Evolutionary conservation across 2,888 invertebrate genomes (phyloP).

Genomic region (Latheticus oryzae): DNA sequence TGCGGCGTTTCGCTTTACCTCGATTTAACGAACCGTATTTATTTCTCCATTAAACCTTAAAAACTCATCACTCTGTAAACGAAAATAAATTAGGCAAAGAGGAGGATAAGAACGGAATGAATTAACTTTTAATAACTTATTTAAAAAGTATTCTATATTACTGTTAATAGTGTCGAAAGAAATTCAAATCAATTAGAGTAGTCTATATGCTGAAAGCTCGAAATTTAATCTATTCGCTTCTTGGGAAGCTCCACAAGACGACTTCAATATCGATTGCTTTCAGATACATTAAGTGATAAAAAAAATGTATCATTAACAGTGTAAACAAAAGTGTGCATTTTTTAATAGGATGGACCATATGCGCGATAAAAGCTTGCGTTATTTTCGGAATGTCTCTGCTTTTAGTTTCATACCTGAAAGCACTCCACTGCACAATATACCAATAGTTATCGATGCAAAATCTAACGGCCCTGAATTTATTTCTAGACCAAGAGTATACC

Average conservation of each 20-base stretch:
- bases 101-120: constrained; percentile 8
- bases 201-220: too few relatives aligned
- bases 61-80: constrained; percentile 31
- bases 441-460: constrained; percentile 16
- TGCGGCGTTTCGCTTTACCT: too few relatives aligned
- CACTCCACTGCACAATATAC: constrained; percentile 38
- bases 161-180: too few relatives aligned
- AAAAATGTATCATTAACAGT: constrained; percentile 38
- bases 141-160: too few relatives aligned
- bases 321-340: constrained; percentile 42
- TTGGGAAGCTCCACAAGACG: too few relatives aligned
- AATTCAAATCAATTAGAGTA: too few relatives aligned
- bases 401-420: constrained; percentile 42
- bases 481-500: constrained; percentile 22
- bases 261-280: neutral
- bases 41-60: constrained; percentile 27
- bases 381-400: constrained; percentile 38
- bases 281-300: constrained; percentile 42
- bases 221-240: too few relatives aligned
- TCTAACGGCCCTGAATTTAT: constrained; percentile 14
- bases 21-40: too few relatives aligned
- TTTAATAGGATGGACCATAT: constrained; percentile 42
- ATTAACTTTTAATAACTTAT: constrained; percentile 28
- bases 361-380: constrained; percentile 40
- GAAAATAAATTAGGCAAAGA: constrained; percentile 21